Conservation (phyloP, 1,140 invertebrate genomes). For the Lithobius niger region DNA sequence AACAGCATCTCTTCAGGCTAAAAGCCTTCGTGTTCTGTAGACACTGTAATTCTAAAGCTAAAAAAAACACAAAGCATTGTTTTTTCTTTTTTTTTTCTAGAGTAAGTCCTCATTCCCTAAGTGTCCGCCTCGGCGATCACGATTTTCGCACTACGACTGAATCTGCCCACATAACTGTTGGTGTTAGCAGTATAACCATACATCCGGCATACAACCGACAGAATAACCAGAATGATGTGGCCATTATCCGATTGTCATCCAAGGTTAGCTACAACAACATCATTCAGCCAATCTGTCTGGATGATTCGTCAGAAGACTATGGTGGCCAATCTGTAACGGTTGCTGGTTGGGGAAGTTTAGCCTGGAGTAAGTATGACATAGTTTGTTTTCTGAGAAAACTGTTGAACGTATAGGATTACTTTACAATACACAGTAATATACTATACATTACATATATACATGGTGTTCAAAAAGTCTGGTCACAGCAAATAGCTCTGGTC, state of each 20-base stretch:
- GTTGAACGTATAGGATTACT: too few relatives aligned
- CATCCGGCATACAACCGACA: constrained; percentile 36
- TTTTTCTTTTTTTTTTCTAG: constrained; percentile 7
- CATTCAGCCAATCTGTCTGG: constrained; percentile 50
- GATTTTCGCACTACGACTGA: constrained; percentile 1
- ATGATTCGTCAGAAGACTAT: constrained; percentile 39
- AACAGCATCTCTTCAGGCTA: too few relatives aligned
- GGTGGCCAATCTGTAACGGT: constrained; percentile 53
- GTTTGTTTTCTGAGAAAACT: too few relatives aligned
- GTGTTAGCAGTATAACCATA: constrained; percentile 28
- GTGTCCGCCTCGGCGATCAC: constrained; percentile 2
- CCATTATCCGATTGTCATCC: constrained; percentile 14
- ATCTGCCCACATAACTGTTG: constrained; percentile 8
- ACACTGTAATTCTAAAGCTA: too few relatives aligned
- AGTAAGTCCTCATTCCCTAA: not conserved
- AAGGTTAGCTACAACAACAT: constrained; percentile 37
- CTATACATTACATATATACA: too few relatives aligned
- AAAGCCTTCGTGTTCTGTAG: too few relatives aligned
- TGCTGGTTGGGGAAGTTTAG: constrained; percentile 56
- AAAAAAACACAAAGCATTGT: too few relatives aligned
- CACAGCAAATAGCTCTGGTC: too few relatives aligned
- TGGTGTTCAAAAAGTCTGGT: too few relatives aligned
- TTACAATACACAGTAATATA: too few relatives aligned
- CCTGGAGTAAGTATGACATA: too few relatives aligned
- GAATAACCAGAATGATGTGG: constrained; percentile 23